Percentiles rank a stretch among this genome's conserved stretches.
Evolutionary conservation across 1,140 invertebrate species (phyloP).

Genomic region (Vanessa atalanta): DNA sequence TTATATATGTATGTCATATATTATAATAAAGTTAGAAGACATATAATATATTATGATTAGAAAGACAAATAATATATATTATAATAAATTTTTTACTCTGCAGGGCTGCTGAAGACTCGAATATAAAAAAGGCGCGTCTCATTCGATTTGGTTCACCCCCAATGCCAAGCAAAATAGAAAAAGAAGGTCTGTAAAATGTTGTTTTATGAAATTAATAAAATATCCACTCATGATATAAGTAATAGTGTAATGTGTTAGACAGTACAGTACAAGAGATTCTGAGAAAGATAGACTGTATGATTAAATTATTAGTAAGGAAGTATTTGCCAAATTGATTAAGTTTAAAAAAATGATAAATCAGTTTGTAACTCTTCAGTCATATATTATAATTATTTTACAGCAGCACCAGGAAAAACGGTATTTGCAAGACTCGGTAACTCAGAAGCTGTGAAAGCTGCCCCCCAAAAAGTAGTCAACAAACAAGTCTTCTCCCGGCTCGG

Average conservation of each 20-base stretch:
- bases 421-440: constrained; percentile 65
- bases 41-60: too few species aligned
- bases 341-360: not conserved
- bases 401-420: constrained; percentile 56
- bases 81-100: constrained; percentile 27
- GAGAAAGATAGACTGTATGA: too few species aligned
- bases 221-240: too few species aligned
- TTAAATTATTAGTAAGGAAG: too few species aligned
- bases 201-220: not conserved
- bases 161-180: constrained; percentile 29
- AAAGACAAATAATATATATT: too few species aligned
- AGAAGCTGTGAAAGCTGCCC: constrained; percentile 36
- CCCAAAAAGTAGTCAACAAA: constrained; percentile 46
- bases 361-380: too few species aligned
- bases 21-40: too few species aligned
- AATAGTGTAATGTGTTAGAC: too few species aligned
- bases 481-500: constrained; percentile 70
- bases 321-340: too few species aligned
- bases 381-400: constrained; percentile 43
- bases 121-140: constrained; percentile 59
- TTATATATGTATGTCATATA: too few species aligned
- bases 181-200: constrained; percentile 54
- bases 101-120: constrained; percentile 44
- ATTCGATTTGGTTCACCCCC: constrained; percentile 57
- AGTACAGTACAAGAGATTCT: too few species aligned